Conservation (phyloP, 2,888 invertebrate genomes). For the Helleia helle region DNA sequence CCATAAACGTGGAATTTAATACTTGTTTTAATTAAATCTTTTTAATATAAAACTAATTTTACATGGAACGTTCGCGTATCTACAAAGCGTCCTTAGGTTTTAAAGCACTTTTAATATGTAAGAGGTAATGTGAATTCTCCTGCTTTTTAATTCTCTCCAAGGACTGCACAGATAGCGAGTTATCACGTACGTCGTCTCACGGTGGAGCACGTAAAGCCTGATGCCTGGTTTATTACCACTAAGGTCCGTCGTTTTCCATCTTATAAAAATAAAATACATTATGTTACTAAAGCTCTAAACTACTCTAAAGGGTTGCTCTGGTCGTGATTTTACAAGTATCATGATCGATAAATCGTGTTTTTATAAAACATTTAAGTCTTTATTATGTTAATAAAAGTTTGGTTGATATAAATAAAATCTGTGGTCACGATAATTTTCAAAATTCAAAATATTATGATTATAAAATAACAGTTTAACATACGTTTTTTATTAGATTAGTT, state of each 20-base stretch:
- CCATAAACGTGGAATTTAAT: too few relatives aligned
- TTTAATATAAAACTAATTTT: conserved; percentile 7
- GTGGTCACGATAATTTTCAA: too few relatives aligned
- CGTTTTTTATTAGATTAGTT: too few relatives aligned
- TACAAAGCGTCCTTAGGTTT: conserved; percentile 1
- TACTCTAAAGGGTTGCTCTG: conserved; percentile 16
- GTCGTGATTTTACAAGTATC: too few relatives aligned
- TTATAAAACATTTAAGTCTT: too few relatives aligned
- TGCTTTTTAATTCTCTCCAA: conserved; percentile 4
- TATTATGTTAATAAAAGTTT: too few relatives aligned
- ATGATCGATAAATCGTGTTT: too few relatives aligned
- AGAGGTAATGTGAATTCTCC: conserved; percentile 9
- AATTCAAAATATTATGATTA: too few relatives aligned
- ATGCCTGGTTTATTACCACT: conserved; percentile 57
- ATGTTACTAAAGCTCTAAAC: conserved; percentile 20
- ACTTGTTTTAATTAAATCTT: conserved; percentile 4
- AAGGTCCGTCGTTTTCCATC: conserved; percentile 26
- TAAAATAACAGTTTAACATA: too few relatives aligned
- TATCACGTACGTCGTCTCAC: conserved; percentile 34
- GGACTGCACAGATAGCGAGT: conserved; percentile 15
- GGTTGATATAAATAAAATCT: too few relatives aligned
- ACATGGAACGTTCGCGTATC: conserved; percentile 5
- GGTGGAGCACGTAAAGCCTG: conserved; percentile 48
- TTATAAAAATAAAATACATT: conserved; percentile 6
- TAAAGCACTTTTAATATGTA: conserved; percentile 8